phyloP scores from a whole-genome alignment of 2,113 vertebrate species.

The Thamnaconus septentrionalis region DNA sequence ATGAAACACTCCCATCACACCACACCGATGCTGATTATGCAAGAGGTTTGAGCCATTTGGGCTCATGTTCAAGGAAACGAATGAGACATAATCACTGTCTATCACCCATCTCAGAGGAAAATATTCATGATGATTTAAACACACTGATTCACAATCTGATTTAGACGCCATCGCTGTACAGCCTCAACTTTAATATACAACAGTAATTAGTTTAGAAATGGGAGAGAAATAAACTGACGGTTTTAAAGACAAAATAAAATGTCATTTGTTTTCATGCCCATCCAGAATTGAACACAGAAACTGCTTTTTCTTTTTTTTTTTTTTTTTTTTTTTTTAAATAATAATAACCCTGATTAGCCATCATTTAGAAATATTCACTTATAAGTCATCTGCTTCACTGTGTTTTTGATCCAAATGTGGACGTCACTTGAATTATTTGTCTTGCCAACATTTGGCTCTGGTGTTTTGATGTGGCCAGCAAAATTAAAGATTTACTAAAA shows the following conservation, averaged over 20 bases:
- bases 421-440: conserved; percentile 28
- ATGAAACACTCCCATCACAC: conserved; percentile 25
- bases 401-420: background rate
- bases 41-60: conserved; percentile 56
- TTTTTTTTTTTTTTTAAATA: no score
- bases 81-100: conserved; percentile 20
- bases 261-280: no score
- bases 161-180: conserved; percentile 32
- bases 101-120: conserved; percentile 27
- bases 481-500: conserved; percentile 27
- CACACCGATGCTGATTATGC: conserved; percentile 38
- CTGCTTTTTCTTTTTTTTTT: background rate
- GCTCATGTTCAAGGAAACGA: conserved; percentile 19
- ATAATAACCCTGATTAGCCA: no score
- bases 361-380: conserved; percentile 2
- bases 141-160: conserved; percentile 25
- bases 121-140: conserved; percentile 14
- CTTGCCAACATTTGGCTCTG: conserved; percentile 25
- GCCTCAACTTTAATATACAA: conserved; percentile 34
- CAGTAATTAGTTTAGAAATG: conserved; percentile 14
- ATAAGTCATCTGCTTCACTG: conserved; percentile 6
- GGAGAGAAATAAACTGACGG: conserved; percentile 37
- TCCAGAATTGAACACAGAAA: background rate
- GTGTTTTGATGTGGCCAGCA: conserved; percentile 38
- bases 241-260: conserved; percentile 38